These are phyloP conservation scores for Drosophila mimetica DNA, from an alignment of 2,888 invertebrate genomes.

Conservation along the genomic window DNA sequence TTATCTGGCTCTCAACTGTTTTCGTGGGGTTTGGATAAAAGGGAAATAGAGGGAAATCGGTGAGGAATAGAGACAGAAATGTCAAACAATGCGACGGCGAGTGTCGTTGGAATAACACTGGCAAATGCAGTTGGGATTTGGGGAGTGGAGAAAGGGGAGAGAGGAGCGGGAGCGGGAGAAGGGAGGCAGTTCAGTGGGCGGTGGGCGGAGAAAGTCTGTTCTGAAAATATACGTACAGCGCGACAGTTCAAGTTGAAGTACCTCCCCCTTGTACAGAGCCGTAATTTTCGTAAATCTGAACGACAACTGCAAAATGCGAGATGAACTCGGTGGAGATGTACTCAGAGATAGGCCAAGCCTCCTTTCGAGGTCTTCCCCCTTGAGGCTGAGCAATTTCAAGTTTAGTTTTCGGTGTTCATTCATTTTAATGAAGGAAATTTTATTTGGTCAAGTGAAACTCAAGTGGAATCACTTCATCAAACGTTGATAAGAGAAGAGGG, in stretches of 20 bases:
- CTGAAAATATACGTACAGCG: slow-evolving; percentile 40
- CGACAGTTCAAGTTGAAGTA: slow-evolving; percentile 73
- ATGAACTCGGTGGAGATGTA: slow-evolving; percentile 19
- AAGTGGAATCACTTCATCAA: slow-evolving; percentile 39
- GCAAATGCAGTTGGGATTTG: slow-evolving; percentile 56
- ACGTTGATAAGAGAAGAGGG: slow-evolving; percentile 15
- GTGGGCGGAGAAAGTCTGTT: neutral
- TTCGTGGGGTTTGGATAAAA: slow-evolving; percentile 10
- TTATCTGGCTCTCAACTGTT: slow-evolving; percentile 27
- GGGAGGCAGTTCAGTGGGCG: too few relatives aligned
- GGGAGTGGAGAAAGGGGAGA: neutral
- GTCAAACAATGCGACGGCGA: slow-evolving; percentile 73
- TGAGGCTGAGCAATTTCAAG: slow-evolving; percentile 53
- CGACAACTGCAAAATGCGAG: slow-evolving; percentile 35
- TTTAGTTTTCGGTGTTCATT: slow-evolving; percentile 63
- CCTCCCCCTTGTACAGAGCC: slow-evolving; percentile 63
- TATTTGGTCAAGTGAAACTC: slow-evolving; percentile 39
- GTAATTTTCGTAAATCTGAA: slow-evolving; percentile 69
- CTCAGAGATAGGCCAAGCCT: slow-evolving; percentile 13
- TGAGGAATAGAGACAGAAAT: slow-evolving; percentile 41
- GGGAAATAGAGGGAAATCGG: neutral
- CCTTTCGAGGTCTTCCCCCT: slow-evolving; percentile 30
- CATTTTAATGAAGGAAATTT: slow-evolving; percentile 69
- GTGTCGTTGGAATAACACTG: slow-evolving; percentile 70
- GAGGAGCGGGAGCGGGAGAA: too few relatives aligned